Percentiles rank a stretch among this genome's conserved stretches.
These are phyloP conservation scores for Baryphthengus martii DNA, from an alignment of 2,113 vertebrate species.

Conservation along the genomic window DNA sequence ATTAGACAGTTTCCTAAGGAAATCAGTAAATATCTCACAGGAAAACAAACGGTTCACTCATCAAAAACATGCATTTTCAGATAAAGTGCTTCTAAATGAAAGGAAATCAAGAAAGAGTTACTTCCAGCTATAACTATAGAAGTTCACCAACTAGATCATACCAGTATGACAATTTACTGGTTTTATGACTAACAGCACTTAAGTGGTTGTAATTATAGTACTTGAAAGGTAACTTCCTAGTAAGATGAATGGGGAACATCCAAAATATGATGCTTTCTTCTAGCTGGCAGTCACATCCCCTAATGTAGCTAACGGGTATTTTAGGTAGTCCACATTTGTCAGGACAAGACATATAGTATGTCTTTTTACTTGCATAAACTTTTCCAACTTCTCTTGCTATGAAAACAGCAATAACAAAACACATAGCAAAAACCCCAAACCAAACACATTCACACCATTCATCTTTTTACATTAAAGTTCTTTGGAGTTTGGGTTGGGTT, in stretches of 20 bases:
- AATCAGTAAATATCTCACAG: neutral
- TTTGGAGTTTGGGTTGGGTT: no score
- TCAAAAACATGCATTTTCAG: neutral
- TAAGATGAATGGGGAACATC: constrained; percentile 44
- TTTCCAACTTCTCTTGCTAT: neutral
- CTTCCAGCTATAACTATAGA: neutral
- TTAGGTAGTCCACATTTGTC: constrained; percentile 21
- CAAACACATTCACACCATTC: neutral
- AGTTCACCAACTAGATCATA: constrained; percentile 21
- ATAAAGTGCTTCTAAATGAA: neutral
- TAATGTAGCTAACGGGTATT: constrained; percentile 16
- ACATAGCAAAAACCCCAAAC: neutral
- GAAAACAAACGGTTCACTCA: neutral
- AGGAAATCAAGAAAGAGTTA: constrained; percentile 1
- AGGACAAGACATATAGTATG: constrained; percentile 37
- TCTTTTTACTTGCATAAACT: constrained; percentile 11
- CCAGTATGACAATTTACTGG: neutral
- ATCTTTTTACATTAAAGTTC: neutral
- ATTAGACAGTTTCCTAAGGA: neutral
- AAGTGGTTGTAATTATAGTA: constrained; percentile 41
- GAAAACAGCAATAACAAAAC: neutral
- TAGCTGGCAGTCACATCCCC: constrained; percentile 6
- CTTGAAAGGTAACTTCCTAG: constrained; percentile 36
- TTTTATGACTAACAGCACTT: constrained; percentile 21
- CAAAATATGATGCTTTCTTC: constrained; percentile 3